Percentiles rank a stretch among this genome's conserved stretches.
Conservation (phyloP, 1,140 invertebrate species). For the Ceratosolen fusciceps region DNA sequence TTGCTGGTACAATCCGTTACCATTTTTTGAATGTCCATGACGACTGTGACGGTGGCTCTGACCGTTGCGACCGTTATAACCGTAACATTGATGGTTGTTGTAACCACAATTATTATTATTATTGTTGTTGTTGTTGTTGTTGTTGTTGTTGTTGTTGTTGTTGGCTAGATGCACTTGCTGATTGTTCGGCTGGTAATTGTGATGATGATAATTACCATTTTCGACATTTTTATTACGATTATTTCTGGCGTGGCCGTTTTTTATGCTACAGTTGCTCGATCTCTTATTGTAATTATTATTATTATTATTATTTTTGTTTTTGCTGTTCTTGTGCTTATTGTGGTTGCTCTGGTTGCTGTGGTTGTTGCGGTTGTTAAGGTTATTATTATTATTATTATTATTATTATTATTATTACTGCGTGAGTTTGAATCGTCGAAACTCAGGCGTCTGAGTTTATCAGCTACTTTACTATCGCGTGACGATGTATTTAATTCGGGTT, state of each 20-base stretch:
- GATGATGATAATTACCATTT: slow-evolving; percentile 23
- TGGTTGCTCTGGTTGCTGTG: slow-evolving; percentile 6
- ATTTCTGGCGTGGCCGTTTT: slow-evolving; percentile 4
- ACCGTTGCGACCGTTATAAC: slow-evolving; percentile 12
- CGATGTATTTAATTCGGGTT: slow-evolving; percentile 53
- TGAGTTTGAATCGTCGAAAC: background rate
- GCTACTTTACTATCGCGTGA: background rate
- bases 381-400: background rate
- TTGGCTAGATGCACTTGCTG: background rate
- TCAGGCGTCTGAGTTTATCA: slow-evolving; percentile 24
- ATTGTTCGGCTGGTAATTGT: slow-evolving; percentile 9
- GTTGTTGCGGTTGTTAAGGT: slow-evolving; percentile 4
- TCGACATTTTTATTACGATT: background rate
- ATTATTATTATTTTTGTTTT: no score
- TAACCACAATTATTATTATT: slow-evolving; percentile 24
- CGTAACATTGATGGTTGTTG: slow-evolving; percentile 23
- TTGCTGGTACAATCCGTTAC: background rate
- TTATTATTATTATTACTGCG: background rate
- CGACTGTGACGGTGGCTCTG: slow-evolving; percentile 9
- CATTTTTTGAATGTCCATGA: slow-evolving; percentile 7
- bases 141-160: no score
- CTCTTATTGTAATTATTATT: background rate
- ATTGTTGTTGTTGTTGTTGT: no score
- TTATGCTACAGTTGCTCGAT: slow-evolving; percentile 3
- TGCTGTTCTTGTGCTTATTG: no score